Evolutionary conservation across 2,113 vertebrate species (phyloP).

Genomic region (Dasyprocta punctata): DNA sequence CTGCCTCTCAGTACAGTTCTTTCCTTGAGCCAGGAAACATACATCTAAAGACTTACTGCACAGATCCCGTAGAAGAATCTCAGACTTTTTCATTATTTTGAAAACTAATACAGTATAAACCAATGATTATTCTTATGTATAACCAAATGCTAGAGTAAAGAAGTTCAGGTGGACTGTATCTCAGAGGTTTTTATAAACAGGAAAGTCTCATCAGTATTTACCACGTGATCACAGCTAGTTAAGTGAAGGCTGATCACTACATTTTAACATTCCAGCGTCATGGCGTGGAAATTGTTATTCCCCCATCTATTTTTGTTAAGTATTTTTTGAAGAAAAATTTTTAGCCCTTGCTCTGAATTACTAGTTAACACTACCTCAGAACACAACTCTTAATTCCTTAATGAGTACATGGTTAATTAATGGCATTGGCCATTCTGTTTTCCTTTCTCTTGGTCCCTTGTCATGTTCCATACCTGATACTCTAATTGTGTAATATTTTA

Average conservation of each 20-base stretch:
- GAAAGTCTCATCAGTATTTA: background rate
- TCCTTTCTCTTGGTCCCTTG: background rate
- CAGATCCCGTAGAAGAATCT: background rate
- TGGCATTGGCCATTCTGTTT: background rate
- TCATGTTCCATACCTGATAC: background rate
- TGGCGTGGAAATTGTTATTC: background rate
- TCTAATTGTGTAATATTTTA: background rate
- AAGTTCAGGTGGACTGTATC: background rate
- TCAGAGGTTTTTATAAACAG: conserved; percentile 10
- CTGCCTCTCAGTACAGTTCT: background rate
- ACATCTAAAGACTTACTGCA: background rate
- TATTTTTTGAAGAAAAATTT: background rate
- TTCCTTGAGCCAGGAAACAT: background rate
- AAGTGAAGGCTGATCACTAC: background rate
- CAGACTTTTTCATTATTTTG: conserved; percentile 44
- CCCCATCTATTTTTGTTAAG: background rate
- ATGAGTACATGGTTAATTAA: background rate
- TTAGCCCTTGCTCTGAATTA: conserved; percentile 34
- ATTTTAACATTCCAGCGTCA: background rate
- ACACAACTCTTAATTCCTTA: background rate
- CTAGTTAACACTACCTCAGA: background rate
- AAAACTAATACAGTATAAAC: background rate
- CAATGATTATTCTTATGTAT: background rate
- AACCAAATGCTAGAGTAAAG: conserved; percentile 20
- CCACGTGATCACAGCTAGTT: background rate